Base-by-base conservation (phyloP, 2,888 invertebrate species). In the Dromius quadrimaculatus region DNA sequence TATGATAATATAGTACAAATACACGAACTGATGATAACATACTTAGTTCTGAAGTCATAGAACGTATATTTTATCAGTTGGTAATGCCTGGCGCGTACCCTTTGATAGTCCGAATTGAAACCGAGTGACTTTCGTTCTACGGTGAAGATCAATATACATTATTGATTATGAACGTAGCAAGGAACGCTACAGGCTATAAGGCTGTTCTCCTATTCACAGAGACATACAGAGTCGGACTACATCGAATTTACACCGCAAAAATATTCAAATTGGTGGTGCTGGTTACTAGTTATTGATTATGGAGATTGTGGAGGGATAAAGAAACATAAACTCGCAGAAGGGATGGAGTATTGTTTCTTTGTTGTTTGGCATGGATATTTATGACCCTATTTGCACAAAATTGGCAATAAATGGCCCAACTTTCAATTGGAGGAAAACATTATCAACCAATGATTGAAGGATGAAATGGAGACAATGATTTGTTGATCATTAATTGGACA, bases 101-200 rank as follows among this genome's bases (percentile, higher is more conserved):
- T 66, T 66, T 66, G 66, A 64, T 64, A 19, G 64, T 28, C 47
- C 28, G 63, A 63, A 63, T 45, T 45, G 63, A 63, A 63, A 45
- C 28, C 43, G 63, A 63, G 62, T 64, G 64, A 66, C 66, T 41
- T 66, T 66, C 64, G 57, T 66, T 64, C 45, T 34, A 23, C 19
- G 32, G n/a, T 47, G 47, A 47, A 41, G 63, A 66, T 66, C 66
- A 66, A 57, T 66, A 66, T 66, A 54, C 66, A 66, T 57, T 66
- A 66, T 66, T 66, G 66, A 66, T 66, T 66, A 66, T 66, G 57
- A 66, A 66, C 57, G 57, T 54, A 38, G 50, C 50, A 17, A 41
- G 41, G 15, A 28, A 54, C 50, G 50, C 50, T 54, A 32, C 28
- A 23, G 50, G 50, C 50, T 28, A 54, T 13, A 54, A 23, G 15